Conservation (phyloP, 2,113 vertebrate genomes). For the Sebastes fasciatus region DNA sequence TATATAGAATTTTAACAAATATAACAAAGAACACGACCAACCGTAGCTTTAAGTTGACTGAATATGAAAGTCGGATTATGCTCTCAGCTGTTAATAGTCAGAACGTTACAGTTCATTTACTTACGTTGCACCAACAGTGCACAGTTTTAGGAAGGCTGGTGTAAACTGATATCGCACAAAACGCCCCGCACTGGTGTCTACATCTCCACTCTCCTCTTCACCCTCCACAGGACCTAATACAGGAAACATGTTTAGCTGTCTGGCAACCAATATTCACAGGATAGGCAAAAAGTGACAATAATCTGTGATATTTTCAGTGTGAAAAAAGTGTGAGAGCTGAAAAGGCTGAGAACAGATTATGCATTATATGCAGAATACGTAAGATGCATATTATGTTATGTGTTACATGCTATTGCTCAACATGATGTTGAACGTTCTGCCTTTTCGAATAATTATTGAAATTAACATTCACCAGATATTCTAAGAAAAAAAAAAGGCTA, state of each 20-base stretch:
- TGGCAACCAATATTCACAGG: background rate
- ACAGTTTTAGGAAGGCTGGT: conserved; percentile 93
- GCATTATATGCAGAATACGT: background rate
- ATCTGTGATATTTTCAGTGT: background rate
- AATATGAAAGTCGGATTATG: background rate
- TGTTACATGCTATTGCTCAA: background rate
- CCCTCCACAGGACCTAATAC: conserved; percentile 86
- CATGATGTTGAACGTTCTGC: background rate
- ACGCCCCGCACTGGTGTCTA: conserved; percentile 91
- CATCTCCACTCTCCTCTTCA: conserved; percentile 88
- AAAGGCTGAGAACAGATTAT: background rate
- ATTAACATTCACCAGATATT: background rate
- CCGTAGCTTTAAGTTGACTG: too few relatives aligned
- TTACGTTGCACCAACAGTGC: conserved; percentile 98
- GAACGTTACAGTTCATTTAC: conserved; percentile 60
- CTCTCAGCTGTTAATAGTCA: background rate
- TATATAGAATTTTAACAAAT: too few relatives aligned
- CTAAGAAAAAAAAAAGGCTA: too few relatives aligned
- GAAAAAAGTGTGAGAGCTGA: background rate
- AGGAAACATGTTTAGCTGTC: conserved; percentile 20
- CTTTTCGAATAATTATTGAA: background rate
- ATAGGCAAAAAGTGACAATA: background rate
- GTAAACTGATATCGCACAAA: conserved; percentile 99
- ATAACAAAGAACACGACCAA: too few relatives aligned
- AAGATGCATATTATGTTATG: background rate